Conservation (phyloP, 2,888 invertebrate genomes). For the Mactromeris polynyma region DNA sequence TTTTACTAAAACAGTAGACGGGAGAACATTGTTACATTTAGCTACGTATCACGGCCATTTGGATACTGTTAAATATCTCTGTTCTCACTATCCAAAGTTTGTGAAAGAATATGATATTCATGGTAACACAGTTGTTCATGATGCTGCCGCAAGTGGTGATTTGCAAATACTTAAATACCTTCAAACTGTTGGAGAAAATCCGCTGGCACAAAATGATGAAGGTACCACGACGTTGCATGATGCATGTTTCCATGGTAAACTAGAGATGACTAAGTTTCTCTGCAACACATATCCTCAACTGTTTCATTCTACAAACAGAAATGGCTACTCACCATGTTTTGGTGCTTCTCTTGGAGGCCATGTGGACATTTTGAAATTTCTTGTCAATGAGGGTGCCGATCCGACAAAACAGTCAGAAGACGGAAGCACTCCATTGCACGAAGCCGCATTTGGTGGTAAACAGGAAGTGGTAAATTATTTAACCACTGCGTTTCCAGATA, state of each 20-base stretch:
- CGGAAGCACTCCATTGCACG: constrained; percentile 57
- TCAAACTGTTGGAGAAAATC: constrained; percentile 35
- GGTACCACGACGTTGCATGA: constrained; percentile 60
- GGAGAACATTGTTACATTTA: constrained; percentile 57
- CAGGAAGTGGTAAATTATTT: constrained; percentile 53
- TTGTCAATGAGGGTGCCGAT: constrained; percentile 34
- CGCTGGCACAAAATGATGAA: constrained; percentile 32
- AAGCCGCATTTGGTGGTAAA: constrained; percentile 59
- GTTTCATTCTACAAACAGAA: constrained; percentile 25
- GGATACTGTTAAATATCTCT: constrained; percentile 39
- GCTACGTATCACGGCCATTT: constrained; percentile 58
- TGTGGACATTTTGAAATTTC: constrained; percentile 47
- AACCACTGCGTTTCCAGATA: constrained; percentile 42
- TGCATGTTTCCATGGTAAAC: constrained; percentile 60
- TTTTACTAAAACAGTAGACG: constrained; percentile 49
- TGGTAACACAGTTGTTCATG: constrained; percentile 65
- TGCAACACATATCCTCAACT: constrained; percentile 35
- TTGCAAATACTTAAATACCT: constrained; percentile 50
- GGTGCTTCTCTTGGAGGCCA: constrained; percentile 61
- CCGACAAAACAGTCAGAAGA: constrained; percentile 38
- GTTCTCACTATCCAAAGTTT: constrained; percentile 41
- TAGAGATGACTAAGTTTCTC: constrained; percentile 50
- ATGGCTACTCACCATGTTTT: constrained; percentile 52
- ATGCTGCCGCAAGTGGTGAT: constrained; percentile 66
- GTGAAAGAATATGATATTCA: constrained; percentile 45